Percentiles rank a stretch among this genome's conserved stretches.
Conservation (phyloP, 1,140 invertebrate species). For the Capitella teleta region DNA sequence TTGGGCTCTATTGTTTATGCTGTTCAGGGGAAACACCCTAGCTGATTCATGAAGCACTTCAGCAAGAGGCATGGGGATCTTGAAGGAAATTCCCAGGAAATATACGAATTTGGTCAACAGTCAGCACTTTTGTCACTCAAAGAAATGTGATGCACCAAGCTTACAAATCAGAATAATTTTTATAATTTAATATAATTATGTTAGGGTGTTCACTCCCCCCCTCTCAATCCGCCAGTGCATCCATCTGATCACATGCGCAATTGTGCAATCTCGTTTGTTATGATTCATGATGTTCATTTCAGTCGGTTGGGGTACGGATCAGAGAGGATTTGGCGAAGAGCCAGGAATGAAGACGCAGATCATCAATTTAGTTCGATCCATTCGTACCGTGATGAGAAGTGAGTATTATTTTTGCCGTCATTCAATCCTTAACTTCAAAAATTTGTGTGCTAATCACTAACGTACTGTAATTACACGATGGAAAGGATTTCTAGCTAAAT, state of each 20-base stretch:
- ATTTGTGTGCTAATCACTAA: not conserved
- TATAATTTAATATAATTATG: not conserved
- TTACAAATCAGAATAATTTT: not conserved
- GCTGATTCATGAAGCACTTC: no score
- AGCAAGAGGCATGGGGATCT: no score
- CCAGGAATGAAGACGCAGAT: constrained; percentile 71
- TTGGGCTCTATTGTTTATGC: no score
- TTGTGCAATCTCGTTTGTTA: not conserved
- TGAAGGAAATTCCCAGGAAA: no score
- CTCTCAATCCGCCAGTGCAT: no score
- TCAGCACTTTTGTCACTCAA: not conserved
- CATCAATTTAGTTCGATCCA: constrained; percentile 74
- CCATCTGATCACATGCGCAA: no score
- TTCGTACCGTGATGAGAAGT: constrained; percentile 84
- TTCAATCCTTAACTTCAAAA: constrained; percentile 4
- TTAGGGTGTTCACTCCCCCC: not conserved
- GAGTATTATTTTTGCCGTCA: constrained; percentile 37
- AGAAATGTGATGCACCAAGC: not conserved
- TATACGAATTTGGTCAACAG: not conserved
- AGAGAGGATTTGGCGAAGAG: constrained; percentile 64
- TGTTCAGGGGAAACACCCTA: no score
- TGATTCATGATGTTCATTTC: constrained; percentile 14
- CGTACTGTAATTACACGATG: not conserved
- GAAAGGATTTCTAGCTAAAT: no score
- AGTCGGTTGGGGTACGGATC: constrained; percentile 47